Evolutionary conservation across 1,140 invertebrate species (phyloP), one percentile per base, ranked within the genome.

Genomic region (Psix sp.): DNA sequence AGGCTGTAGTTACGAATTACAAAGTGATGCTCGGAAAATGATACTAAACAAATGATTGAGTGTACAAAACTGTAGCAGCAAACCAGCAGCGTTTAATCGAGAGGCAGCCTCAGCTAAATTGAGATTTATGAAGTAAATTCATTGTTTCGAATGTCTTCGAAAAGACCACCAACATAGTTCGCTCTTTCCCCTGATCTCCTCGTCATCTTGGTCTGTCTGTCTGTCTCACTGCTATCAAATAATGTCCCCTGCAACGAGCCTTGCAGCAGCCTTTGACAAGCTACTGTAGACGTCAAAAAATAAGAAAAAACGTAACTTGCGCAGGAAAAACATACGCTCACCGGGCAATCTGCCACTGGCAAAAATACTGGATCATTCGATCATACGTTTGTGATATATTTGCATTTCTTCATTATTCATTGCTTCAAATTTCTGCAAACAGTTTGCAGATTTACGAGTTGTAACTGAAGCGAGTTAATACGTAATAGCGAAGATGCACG

Each of bases 121-220:
- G 79, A 85, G 83, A 86, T 86, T 86, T 85, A 86, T 85, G 82
- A 84, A 86, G 83, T 83, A 85, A 85, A 86, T 85, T 86, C 83
- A 84, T 86, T 85, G 84, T 85, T 84, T 83, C 75, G 81, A 81
- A 73, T 80, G 60, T 78, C 68, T 71, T 77, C 78, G 73, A 40
- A 77, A 74, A 80, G 82, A 84, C 84, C 84, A 84, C 84, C 84
- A 83, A 77, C 82, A 80, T 78, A 57, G 77, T 68, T 72, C 71
- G 80, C 74, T 70, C 65, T 35, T 76, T 57, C 48, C 67, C 67
- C 57, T 59, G 57, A 46, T 59, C 57, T 29, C 46, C 49, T 48
- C 45, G 59, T 57, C 67, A 31, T 72, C 43, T 20, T 60, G 40
- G 35, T 72, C 65, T 70, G 63, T 77, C 65, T 70, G 63, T 77